These are phyloP conservation scores for Hippopotamyrus pictus DNA, from an alignment of 2,797 vertebrate genomes.

Conservation along the genomic window DNA sequence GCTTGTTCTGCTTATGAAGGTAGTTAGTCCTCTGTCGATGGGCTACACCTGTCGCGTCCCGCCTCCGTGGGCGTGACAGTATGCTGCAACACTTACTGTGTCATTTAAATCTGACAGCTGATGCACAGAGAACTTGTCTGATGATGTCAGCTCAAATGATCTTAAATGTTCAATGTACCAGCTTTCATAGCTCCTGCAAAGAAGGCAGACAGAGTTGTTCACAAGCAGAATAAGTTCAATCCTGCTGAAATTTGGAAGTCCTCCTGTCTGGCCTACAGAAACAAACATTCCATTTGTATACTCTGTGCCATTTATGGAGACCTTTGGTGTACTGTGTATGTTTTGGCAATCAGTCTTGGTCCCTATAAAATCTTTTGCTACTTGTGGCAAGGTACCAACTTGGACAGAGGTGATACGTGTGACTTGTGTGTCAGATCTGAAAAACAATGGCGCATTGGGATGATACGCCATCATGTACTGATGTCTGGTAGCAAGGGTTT, in stretches of 20 bases:
- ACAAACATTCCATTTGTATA: slow-evolving; percentile 11
- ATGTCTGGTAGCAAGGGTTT: slow-evolving; percentile 23
- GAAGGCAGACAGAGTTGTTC: slow-evolving; percentile 12
- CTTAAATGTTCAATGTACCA: slow-evolving; percentile 7
- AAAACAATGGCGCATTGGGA: slow-evolving; percentile 23
- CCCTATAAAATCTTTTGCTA: not conserved
- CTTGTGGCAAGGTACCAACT: not conserved
- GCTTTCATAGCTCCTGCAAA: slow-evolving; percentile 11
- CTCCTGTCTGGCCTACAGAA: not conserved
- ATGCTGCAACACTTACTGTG: not conserved
- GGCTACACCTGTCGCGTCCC: too few species aligned
- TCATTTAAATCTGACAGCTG: slow-evolving; percentile 20
- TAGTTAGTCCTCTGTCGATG: too few species aligned
- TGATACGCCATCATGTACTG: slow-evolving; percentile 30
- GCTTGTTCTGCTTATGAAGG: too few species aligned
- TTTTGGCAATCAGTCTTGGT: not conserved
- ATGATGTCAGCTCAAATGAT: not conserved
- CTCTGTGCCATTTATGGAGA: not conserved
- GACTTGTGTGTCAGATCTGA: slow-evolving; percentile 7
- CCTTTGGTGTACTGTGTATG: not conserved
- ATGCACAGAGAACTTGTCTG: not conserved
- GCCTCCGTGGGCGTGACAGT: too few species aligned
- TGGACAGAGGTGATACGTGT: not conserved
- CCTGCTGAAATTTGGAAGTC: not conserved
- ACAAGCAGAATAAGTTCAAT: slow-evolving; percentile 26